Percentiles rank a stretch among this genome's conserved stretches.
Conservation (phyloP, 2,888 invertebrate genomes). For the Drosophila algonquin region DNA sequence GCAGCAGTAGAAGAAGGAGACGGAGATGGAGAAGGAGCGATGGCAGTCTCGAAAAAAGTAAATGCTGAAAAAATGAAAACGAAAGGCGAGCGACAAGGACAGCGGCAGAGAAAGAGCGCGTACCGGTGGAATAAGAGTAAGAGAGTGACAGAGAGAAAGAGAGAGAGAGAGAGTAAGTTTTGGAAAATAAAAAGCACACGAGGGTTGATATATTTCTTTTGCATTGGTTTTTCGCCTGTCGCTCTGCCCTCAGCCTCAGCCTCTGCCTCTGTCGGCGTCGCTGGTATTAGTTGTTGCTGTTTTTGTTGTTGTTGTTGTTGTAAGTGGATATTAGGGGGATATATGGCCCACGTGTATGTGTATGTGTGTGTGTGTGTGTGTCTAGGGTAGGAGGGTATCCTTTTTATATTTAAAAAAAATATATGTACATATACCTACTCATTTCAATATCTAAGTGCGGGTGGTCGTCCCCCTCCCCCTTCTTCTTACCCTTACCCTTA, state of each 20-base stretch:
- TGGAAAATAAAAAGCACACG: constrained; percentile 62
- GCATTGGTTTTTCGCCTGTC: constrained; percentile 57
- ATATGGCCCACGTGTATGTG: constrained; percentile 25
- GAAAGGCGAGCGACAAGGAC: constrained; percentile 36
- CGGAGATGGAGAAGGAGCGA: background rate
- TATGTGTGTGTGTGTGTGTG: constrained; percentile 32
- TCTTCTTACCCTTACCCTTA: background rate
- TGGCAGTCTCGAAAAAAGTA: constrained; percentile 35
- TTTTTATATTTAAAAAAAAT: constrained; percentile 76
- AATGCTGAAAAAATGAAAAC: constrained; percentile 24
- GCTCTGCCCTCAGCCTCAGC: constrained; percentile 36
- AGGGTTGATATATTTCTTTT: constrained; percentile 81
- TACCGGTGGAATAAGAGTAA: background rate
- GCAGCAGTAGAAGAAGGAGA: constrained; percentile 12
- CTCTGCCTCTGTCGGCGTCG: constrained; percentile 9
- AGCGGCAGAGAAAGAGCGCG: constrained; percentile 10
- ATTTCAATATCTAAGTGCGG: constrained; percentile 80
- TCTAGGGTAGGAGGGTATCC: constrained; percentile 62
- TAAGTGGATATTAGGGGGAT: constrained; percentile 74
- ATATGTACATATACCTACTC: constrained; percentile 56
- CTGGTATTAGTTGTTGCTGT: constrained; percentile 42
- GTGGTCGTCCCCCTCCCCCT: constrained; percentile 25
- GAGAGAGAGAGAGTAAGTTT: constrained; percentile 19
- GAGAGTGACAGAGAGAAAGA: background rate
- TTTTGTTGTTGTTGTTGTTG: constrained; percentile 78